Evolutionary conservation across 2,797 vertebrate genomes (phyloP).

Genomic region (Neopelma chrysocephalum): DNA sequence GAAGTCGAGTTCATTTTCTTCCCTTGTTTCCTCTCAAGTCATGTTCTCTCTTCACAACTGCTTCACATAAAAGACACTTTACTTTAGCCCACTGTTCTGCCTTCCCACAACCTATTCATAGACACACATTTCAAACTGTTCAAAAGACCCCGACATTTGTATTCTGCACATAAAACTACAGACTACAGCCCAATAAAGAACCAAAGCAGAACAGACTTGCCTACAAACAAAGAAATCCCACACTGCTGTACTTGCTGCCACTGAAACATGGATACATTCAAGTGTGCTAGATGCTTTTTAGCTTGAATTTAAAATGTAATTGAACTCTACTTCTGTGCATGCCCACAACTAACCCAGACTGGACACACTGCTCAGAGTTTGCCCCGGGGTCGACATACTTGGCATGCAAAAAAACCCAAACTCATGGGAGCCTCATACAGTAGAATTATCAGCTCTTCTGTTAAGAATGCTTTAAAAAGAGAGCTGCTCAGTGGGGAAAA

Average conservation of each 20-base stretch:
- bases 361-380: not conserved
- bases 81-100: slow-evolving; percentile 45
- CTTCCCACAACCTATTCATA: slow-evolving; percentile 49
- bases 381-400: not conserved
- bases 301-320: not conserved
- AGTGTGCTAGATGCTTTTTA: not conserved
- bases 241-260: not conserved
- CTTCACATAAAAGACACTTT: slow-evolving; percentile 42
- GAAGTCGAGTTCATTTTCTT: slow-evolving; percentile 15
- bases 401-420: not conserved
- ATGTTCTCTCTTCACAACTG: slow-evolving; percentile 13
- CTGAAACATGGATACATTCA: not conserved
- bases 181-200: slow-evolving; percentile 33
- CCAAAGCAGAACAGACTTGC: slow-evolving; percentile 25
- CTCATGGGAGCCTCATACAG: not conserved
- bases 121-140: slow-evolving; percentile 18
- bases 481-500: not conserved
- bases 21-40: slow-evolving; percentile 13
- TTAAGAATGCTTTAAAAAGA: not conserved
- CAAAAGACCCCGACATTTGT: slow-evolving; percentile 59
- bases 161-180: slow-evolving; percentile 49
- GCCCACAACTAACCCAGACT: not conserved
- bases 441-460: not conserved
- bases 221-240: not conserved
- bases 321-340: not conserved